Evolutionary conservation across 2,113 vertebrate genomes (phyloP).

Genomic region (Recurvirostra avosetta): DNA sequence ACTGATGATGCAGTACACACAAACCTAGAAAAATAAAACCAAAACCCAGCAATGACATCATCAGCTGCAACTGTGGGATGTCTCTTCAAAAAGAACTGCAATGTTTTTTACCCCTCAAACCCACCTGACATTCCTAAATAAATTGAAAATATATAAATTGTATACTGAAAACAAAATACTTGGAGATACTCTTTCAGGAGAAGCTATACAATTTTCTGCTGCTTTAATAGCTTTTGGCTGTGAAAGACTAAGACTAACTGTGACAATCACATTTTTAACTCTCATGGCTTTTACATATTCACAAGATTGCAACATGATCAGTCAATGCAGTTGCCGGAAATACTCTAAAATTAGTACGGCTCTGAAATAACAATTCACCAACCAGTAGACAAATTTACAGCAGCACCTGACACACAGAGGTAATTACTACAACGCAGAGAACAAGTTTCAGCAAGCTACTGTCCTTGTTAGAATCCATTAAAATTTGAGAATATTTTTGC

Average conservation of each 20-base stretch:
- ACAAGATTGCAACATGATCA: conserved; percentile 30
- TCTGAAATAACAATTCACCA: conserved; percentile 21
- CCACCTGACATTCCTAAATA: neutral
- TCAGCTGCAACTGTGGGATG: neutral
- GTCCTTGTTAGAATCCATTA: neutral
- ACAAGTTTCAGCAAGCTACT: conserved; percentile 35
- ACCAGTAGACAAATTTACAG: conserved; percentile 24
- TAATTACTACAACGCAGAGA: conserved; percentile 37
- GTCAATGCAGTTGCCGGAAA: neutral
- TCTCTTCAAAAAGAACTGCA: neutral
- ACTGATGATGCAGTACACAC: conserved; percentile 40
- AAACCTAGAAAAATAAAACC: neutral
- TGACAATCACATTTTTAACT: conserved; percentile 38
- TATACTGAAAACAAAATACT: neutral
- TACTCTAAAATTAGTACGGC: conserved; percentile 45
- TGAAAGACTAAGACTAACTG: neutral
- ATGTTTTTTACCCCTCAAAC: neutral
- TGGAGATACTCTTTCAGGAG: neutral
- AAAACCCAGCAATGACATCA: conserved; percentile 26
- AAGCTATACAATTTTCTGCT: neutral
- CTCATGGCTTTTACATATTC: conserved; percentile 29
- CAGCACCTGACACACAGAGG: conserved; percentile 42
- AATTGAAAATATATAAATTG: neutral
- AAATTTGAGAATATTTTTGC: neutral
- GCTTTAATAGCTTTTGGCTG: neutral